Evolutionary conservation across 1,140 invertebrate genomes (phyloP).

Genomic region (Drosophila ambigua): DNA sequence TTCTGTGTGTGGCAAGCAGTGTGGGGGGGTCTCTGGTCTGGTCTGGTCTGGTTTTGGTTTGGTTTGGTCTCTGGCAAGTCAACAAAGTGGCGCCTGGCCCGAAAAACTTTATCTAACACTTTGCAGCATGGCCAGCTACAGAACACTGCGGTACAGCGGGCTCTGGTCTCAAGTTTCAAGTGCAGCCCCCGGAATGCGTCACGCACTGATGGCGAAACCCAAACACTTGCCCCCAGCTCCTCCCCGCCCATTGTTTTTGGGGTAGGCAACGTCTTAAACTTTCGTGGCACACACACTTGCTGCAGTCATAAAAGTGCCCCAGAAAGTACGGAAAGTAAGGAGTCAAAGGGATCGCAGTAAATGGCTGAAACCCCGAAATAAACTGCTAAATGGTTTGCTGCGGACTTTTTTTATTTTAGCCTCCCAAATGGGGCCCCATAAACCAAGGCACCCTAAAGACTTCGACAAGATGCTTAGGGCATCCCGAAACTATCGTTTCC

Average conservation of each 20-base stretch:
- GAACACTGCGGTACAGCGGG: constrained; percentile 10
- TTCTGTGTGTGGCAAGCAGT: constrained; percentile 4
- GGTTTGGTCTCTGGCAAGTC: constrained; percentile 65
- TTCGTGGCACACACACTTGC: constrained; percentile 62
- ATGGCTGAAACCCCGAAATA: constrained; percentile 67
- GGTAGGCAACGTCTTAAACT: constrained; percentile 50
- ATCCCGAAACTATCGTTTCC: constrained; percentile 17
- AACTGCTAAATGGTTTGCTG: constrained; percentile 75
- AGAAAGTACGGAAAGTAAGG: constrained; percentile 19
- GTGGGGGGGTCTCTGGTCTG: background rate
- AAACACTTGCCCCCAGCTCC: background rate
- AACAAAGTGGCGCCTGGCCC: constrained; percentile 63
- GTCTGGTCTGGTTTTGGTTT: background rate
- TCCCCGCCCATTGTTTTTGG: constrained; percentile 48
- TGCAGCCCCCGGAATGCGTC: constrained; percentile 69
- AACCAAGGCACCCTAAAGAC: constrained; percentile 63
- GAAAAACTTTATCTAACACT: constrained; percentile 74
- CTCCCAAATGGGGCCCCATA: constrained; percentile 27
- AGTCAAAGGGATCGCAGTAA: constrained; percentile 21
- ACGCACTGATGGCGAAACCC: constrained; percentile 60
- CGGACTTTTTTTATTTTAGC: constrained; percentile 45
- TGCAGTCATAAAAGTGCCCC: constrained; percentile 71
- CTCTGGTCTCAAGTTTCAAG: constrained; percentile 61
- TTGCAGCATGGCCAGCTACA: constrained; percentile 59
- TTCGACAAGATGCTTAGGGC: constrained; percentile 59